phyloP scores from a whole-genome alignment of 2,888 invertebrate species.

The Aphodius sticticus region DNA sequence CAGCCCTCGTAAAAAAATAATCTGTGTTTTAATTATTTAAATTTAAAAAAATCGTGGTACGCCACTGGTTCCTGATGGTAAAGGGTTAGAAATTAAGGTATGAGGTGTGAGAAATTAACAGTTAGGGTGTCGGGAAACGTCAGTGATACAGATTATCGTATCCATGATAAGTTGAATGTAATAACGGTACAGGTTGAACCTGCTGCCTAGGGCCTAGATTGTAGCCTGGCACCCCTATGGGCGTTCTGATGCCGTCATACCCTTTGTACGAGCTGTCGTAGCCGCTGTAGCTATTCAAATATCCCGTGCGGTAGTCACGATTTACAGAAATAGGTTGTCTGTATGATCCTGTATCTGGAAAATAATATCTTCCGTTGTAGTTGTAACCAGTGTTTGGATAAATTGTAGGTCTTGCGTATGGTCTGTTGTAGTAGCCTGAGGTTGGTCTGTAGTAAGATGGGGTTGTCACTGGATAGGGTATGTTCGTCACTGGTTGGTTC shows the following conservation, averaged over 20 bases:
- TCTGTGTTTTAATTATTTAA: too few species aligned
- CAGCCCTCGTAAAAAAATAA: too few species aligned
- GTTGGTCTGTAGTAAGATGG: slow-evolving; percentile 8
- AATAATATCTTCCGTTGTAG: slow-evolving; percentile 24
- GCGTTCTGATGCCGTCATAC: slow-evolving; percentile 13
- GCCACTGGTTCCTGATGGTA: not conserved
- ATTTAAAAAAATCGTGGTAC: not conserved
- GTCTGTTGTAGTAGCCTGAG: slow-evolving; percentile 12
- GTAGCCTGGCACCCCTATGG: slow-evolving; percentile 15
- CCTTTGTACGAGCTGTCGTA: slow-evolving; percentile 24
- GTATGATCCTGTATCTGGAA: slow-evolving; percentile 12
- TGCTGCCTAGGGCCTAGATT: slow-evolving; percentile 23
- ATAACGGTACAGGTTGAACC: slow-evolving; percentile 32
- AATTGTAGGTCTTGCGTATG: slow-evolving; percentile 7
- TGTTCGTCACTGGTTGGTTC: slow-evolving; percentile 9
- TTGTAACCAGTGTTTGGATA: slow-evolving; percentile 22
- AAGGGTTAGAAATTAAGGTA: not conserved
- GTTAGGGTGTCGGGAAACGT: slow-evolving; percentile 14
- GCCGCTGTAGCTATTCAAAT: slow-evolving; percentile 21
- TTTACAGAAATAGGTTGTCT: not conserved
- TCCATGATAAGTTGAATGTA: slow-evolving; percentile 35
- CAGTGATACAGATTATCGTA: slow-evolving; percentile 38
- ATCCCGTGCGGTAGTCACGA: slow-evolving; percentile 18
- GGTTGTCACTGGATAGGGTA: slow-evolving; percentile 13
- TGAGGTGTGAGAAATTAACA: not conserved